Evolutionary conservation across 2,888 invertebrate species (phyloP).

Genomic region (Orgyia antiqua): DNA sequence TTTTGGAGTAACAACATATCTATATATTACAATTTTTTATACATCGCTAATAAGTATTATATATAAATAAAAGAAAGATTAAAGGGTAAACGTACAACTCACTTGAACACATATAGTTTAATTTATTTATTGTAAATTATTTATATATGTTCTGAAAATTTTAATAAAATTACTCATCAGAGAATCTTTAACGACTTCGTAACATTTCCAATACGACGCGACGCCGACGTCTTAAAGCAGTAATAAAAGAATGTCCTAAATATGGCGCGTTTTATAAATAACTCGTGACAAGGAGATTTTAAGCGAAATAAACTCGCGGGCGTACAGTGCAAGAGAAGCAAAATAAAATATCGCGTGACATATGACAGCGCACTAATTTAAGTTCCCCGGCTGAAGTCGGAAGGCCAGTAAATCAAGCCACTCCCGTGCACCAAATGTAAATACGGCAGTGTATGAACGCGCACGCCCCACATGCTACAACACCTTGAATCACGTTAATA

Average conservation of each 20-base stretch:
- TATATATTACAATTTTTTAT: too few relatives aligned
- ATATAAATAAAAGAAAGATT: too few relatives aligned
- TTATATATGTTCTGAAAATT: too few relatives aligned
- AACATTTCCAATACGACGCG: slow-evolving; percentile 22
- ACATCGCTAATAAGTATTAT: too few relatives aligned
- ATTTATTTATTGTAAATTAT: too few relatives aligned
- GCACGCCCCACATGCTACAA: slow-evolving; percentile 55
- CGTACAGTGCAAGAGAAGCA: slow-evolving; percentile 42
- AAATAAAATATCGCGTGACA: slow-evolving; percentile 69
- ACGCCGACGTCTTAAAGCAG: slow-evolving; percentile 25
- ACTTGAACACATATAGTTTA: too few relatives aligned
- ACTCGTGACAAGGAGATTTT: slow-evolving; percentile 52
- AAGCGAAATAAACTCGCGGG: slow-evolving; percentile 49
- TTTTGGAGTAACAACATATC: too few relatives aligned
- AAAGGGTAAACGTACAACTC: too few relatives aligned
- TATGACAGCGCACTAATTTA: slow-evolving; percentile 68
- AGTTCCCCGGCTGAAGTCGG: slow-evolving; percentile 51
- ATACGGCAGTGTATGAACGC: slow-evolving; percentile 48
- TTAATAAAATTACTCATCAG: too few relatives aligned
- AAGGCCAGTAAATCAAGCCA: slow-evolving; percentile 67
- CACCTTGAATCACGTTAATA: slow-evolving; percentile 52
- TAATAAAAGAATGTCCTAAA: slow-evolving; percentile 47
- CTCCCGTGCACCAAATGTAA: slow-evolving; percentile 63
- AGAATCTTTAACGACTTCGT: too few relatives aligned
- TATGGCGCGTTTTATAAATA: slow-evolving; percentile 68